A percentile compares a stretch with the other conserved stretches of the same genome.
Conservation (phyloP, 2,797 vertebrate species). For the Leptodactylus fallax region DNA sequence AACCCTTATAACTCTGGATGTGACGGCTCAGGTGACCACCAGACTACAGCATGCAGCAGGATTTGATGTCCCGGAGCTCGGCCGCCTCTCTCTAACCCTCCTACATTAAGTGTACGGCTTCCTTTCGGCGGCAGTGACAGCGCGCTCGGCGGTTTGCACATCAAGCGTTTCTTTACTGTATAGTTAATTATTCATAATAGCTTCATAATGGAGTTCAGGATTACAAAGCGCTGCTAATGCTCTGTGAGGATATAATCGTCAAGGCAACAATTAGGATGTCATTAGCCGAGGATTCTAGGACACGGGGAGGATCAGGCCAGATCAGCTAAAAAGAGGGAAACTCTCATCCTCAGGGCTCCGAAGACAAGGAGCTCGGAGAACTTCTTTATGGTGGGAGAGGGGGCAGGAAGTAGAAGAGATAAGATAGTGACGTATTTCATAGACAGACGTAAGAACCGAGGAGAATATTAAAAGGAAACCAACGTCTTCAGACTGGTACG, state of each 20-base stretch:
- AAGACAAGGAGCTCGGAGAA: not conserved
- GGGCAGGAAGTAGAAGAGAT: too few relatives aligned
- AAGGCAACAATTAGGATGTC: slow-evolving; percentile 49
- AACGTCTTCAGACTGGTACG: too few relatives aligned
- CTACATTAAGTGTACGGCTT: not conserved
- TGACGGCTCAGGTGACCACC: too few relatives aligned
- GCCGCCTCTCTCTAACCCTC: not conserved
- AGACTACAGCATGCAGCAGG: not conserved
- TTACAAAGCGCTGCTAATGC: slow-evolving; percentile 49
- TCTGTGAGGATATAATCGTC: slow-evolving; percentile 44
- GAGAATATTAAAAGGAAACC: too few relatives aligned
- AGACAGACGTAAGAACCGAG: too few relatives aligned
- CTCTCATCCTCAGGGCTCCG: not conserved
- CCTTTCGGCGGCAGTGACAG: not conserved
- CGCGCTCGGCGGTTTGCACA: not conserved
- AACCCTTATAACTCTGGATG: too few relatives aligned
- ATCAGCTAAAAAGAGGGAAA: slow-evolving; percentile 19
- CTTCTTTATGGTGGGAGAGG: not conserved
- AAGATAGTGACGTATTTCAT: too few relatives aligned
- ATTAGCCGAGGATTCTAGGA: slow-evolving; percentile 22
- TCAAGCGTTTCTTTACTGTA: slow-evolving; percentile 39
- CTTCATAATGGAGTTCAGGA: slow-evolving; percentile 55
- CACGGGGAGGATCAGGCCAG: not conserved
- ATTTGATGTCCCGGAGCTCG: slow-evolving; percentile 2
- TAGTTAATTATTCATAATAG: slow-evolving; percentile 52